phyloP scores from a whole-genome alignment of 1,140 invertebrate species.

The Ridgeia piscesae region DNA sequence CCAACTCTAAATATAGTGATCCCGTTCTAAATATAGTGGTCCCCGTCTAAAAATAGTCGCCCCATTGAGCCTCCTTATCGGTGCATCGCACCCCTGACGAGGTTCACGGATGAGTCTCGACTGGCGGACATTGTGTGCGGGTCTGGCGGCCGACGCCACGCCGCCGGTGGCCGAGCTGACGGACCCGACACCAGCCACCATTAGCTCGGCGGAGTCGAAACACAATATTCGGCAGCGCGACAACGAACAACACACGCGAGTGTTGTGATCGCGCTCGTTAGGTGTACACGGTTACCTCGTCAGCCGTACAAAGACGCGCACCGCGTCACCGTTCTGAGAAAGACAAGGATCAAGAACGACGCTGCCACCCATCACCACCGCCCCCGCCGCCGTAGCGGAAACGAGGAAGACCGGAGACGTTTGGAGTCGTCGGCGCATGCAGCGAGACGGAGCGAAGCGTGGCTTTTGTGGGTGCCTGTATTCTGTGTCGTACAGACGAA shows the following conservation, averaged over 20 bases:
- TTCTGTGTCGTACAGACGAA: too few species aligned
- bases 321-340: background rate
- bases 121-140: background rate
- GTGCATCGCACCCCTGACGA: background rate
- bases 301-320: background rate
- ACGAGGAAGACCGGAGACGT: background rate
- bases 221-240: background rate
- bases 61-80: background rate
- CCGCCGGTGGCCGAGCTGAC: background rate
- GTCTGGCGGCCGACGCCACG: too few species aligned
- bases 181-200: background rate
- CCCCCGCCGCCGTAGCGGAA: background rate
- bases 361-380: too few species aligned
- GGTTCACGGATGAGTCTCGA: background rate
- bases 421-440: too few species aligned
- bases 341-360: background rate
- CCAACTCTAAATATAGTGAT: constrained; percentile 3
- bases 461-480: background rate
- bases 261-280: background rate
- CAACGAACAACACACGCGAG: background rate
- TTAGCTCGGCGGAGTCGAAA: background rate
- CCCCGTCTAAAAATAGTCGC: background rate
- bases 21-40: too few species aligned
- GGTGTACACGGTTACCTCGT: background rate
- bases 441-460: background rate